phyloP scores from a whole-genome alignment of 2,797 vertebrate species.

The Crax fasciolata region DNA sequence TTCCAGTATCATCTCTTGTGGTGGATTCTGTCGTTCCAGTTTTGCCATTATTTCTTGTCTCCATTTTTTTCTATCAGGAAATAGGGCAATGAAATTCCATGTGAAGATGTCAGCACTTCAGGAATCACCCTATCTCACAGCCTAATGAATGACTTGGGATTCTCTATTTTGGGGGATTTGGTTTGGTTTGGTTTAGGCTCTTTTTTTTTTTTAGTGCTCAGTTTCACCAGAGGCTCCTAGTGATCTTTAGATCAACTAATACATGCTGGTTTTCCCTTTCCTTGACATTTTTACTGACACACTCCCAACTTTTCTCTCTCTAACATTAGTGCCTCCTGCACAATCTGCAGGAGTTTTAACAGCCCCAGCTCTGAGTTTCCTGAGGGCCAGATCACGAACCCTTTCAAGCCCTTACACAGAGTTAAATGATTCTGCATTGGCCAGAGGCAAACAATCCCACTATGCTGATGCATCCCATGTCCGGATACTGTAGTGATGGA shows the following conservation, averaged over 20 bases:
- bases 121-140: not conserved
- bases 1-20: not conserved
- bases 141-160: not conserved
- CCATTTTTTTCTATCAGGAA: accelerated
- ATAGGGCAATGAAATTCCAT: not conserved
- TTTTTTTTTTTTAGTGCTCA: not conserved
- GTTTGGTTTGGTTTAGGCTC: not conserved
- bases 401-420: not conserved
- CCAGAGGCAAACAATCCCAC: not conserved
- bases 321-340: not conserved
- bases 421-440: not conserved
- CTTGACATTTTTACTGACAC: not conserved
- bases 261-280: not conserved
- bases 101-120: not conserved
- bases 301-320: not conserved
- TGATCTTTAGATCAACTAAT: not conserved
- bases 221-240: accelerated
- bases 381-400: accelerated
- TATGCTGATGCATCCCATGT: accelerated
- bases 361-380: not conserved
- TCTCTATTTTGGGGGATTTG: not conserved
- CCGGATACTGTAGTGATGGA: not conserved
- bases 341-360: not conserved
- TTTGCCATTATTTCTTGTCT: not conserved
- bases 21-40: not conserved